phyloP scores from a whole-genome alignment of 2,888 invertebrate species.

The Epirrhoe alternata region DNA sequence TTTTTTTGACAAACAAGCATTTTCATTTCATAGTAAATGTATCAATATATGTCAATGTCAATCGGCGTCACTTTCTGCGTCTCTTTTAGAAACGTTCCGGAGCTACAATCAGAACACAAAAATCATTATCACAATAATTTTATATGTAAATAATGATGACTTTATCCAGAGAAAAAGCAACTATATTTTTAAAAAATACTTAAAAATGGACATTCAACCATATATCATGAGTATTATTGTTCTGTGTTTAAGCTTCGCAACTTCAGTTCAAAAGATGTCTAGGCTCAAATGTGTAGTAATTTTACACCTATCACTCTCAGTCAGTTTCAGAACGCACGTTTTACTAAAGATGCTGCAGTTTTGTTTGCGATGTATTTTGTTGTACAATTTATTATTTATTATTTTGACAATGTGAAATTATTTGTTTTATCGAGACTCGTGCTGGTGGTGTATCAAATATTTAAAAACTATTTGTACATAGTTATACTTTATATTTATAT shows the following conservation, averaged over 20 bases:
- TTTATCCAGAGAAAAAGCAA: no score
- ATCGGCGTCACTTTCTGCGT: slow-evolving; percentile 18
- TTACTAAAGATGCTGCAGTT: slow-evolving; percentile 41
- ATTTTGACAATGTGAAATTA: slow-evolving; percentile 43
- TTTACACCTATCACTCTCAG: neutral
- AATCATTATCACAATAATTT: no score
- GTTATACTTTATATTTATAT: slow-evolving; percentile 17
- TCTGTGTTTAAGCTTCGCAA: neutral
- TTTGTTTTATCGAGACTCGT: slow-evolving; percentile 6
- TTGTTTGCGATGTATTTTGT: slow-evolving; percentile 36
- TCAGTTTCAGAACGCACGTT: slow-evolving; percentile 39
- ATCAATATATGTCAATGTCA: slow-evolving; percentile 21
- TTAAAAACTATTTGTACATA: slow-evolving; percentile 18
- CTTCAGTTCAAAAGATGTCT: neutral
- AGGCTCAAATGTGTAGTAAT: no score
- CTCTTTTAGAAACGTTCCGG: neutral
- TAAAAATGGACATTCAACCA: no score
- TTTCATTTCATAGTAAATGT: neutral
- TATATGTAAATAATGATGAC: no score
- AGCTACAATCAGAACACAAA: neutral
- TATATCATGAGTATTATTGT: no score
- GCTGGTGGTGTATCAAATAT: slow-evolving; percentile 14
- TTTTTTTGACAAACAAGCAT: slow-evolving; percentile 19
- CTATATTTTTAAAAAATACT: no score
- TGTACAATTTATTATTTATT: slow-evolving; percentile 24